Base-by-base conservation (phyloP, 2,888 invertebrate genomes). In the Chamaedrilus cognettii region DNA sequence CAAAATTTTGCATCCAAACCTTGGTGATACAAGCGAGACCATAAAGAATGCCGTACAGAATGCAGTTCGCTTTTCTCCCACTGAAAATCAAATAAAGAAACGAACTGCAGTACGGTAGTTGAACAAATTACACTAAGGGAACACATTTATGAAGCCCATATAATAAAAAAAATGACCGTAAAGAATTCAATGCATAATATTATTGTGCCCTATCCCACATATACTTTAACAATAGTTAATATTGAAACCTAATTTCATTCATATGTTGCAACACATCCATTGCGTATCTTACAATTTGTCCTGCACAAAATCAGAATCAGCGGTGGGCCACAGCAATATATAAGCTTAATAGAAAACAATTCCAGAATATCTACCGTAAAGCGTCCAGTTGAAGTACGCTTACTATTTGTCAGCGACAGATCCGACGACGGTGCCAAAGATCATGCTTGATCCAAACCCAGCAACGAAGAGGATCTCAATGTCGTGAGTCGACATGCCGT, bases 371-470 rank as follows among this genome's bases (percentile, higher is more conserved):
- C 23, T 28, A 19, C n/a, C 52, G 30, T 30, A 28, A 15, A n/a
- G n/a, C 26, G n/a, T 52, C 26, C 23, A 58, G 26, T 23, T 11
- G 32, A 26, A 23, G 2, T 51, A 15, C 5, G 78, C 84, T 82
- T 76, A 86, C 86, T 83, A 85, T 78, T 83, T 85, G 72, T 86
- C 86, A 57, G 86, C 86, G 70, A 86, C 77, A 0, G 86, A 85
- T 23, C 86, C 86, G 30, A 86, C 80, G 35, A 86, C 76, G 1
- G 86, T 86, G 15, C 86, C 86, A 67, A 86, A 82, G 7, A 86
- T 64, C 79, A 86, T 83, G 72, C 85, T 85, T 42, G 86, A 85
- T 0, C 86, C 86, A 74, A 86, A 86, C 19, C 86, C 86, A 33
- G 85, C 86, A 59, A 86, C 85, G 79, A 86, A 86, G 42, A 86